A percentile compares a stretch with the other conserved stretches of the same genome.
Conservation (phyloP, 2,113 vertebrate species). For the Phalacrocorax carbo region DNA sequence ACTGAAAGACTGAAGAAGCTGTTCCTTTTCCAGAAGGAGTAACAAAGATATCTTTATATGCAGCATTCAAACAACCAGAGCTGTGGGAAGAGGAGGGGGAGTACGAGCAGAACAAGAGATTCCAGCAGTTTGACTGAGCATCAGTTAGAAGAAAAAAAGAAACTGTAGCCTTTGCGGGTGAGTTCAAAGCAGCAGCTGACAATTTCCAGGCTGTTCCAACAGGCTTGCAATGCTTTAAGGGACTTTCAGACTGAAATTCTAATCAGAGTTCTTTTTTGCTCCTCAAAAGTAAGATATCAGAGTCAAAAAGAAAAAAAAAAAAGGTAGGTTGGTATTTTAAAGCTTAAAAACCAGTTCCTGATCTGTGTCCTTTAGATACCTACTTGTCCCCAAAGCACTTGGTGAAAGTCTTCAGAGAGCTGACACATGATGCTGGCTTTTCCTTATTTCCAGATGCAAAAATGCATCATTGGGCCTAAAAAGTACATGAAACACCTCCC, state of each 20-base stretch:
- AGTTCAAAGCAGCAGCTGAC: not conserved
- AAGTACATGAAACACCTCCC: not conserved
- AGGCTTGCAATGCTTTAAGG: not conserved
- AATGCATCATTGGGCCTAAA: not conserved
- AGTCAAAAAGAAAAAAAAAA: not conserved
- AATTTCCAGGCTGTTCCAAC: not conserved
- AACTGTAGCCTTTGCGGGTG: not conserved
- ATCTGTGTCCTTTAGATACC: not conserved
- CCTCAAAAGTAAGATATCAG: not conserved
- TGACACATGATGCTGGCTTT: not conserved
- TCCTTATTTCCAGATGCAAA: not conserved
- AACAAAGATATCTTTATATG: conserved; percentile 42
- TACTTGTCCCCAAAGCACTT: not conserved
- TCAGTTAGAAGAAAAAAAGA: not conserved
- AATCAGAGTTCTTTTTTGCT: not conserved
- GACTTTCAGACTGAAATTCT: not conserved
- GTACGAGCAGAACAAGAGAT: not conserved
- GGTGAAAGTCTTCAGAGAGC: not conserved
- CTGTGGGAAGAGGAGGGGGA: not conserved
- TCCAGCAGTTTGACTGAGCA: not conserved
- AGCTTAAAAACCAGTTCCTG: not conserved
- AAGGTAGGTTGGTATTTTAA: not conserved
- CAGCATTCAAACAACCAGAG: not conserved
- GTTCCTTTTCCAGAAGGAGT: not conserved
- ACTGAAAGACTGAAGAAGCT: not conserved